Base-by-base conservation (phyloP, 2,113 vertebrate genomes). In the Dissostichus mawsoni region DNA sequence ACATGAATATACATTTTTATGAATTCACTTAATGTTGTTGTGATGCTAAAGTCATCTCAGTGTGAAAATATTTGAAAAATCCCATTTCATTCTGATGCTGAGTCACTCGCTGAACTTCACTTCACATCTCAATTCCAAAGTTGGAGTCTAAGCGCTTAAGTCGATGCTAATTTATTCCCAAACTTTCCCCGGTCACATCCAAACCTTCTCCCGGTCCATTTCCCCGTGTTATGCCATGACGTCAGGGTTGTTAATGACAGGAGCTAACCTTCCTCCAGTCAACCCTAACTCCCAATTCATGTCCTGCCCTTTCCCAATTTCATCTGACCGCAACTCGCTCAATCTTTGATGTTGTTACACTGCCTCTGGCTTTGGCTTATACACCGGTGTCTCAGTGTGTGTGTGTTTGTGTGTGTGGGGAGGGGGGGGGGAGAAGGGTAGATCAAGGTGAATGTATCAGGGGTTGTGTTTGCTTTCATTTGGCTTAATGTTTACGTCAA, bases 261-360 rank as follows among this genome's bases (percentile, higher is more conserved):
- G 45, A 67, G 64, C 81, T 51, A 74, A 76, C 61, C 70, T 52
- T 70, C 4, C 75, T 36, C 2, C 36, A 7, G 1, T 41, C 29
- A 29, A 29, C 29, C 29, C 29, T 29, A 8, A 23, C 59, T 64
- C 64, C 53, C 13, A 61, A 72, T 53, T 74, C 58, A 4, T 29
- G 80, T 86, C 75, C 88, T 65, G 36, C 56, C 61, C 57, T 73
- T 61, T 67, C 41, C 70, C 65, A 79, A 85, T 89, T 91, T 88
- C 77, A 80, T 86, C 80, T 73, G 14, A 55, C 83, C 50, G 16
- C 85, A 83, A 76, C 78, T 73, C 29, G 41, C 81, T 84, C 73
- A 82, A 79, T 88, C 79, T 90, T 90, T 92, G 83, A 90, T 87
- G 89, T 78, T 86, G 81, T 69, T 80, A 78, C n/a, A 3, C 69